These are phyloP conservation scores for Pristionchus maxplancki DNA, from an alignment of 2,888 invertebrate species.

Conservation along the genomic window DNA sequence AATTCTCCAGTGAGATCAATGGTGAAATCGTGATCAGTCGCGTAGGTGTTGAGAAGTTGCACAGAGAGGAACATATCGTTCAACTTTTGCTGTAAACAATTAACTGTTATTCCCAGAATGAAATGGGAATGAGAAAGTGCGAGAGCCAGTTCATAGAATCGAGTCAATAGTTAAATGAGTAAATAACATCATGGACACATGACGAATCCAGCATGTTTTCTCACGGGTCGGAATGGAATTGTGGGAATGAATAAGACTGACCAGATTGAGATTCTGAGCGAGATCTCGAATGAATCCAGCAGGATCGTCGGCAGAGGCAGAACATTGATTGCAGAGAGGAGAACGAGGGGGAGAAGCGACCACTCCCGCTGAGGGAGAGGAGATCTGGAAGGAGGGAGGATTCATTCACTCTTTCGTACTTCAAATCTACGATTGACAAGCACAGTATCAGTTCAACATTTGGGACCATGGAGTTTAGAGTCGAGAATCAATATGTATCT, in stretches of 20 bases:
- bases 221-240: not conserved
- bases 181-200: not conserved
- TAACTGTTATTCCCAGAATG: not conserved
- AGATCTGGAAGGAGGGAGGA: not conserved
- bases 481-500: no score
- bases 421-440: not conserved
- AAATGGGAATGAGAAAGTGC: not conserved
- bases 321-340: conserved; percentile 61
- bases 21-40: conserved; percentile 73
- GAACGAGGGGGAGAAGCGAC: conserved; percentile 49
- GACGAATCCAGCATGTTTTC: not conserved
- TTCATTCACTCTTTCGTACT: no score
- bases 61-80: conserved; percentile 70
- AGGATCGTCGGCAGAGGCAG: conserved; percentile 61
- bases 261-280: conserved; percentile 65
- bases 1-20: conserved; percentile 75
- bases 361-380: conserved; percentile 9
- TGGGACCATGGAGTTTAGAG: no score
- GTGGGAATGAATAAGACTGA: not conserved
- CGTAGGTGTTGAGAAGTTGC: conserved; percentile 71
- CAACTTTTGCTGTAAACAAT: conserved; percentile 62
- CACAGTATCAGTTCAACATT: no score
- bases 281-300: conserved; percentile 64
- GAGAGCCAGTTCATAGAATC: not conserved
- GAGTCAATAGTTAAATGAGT: not conserved